Conservation (phyloP, 2,113 vertebrate genomes). For the Corythaixoides concolor region DNA sequence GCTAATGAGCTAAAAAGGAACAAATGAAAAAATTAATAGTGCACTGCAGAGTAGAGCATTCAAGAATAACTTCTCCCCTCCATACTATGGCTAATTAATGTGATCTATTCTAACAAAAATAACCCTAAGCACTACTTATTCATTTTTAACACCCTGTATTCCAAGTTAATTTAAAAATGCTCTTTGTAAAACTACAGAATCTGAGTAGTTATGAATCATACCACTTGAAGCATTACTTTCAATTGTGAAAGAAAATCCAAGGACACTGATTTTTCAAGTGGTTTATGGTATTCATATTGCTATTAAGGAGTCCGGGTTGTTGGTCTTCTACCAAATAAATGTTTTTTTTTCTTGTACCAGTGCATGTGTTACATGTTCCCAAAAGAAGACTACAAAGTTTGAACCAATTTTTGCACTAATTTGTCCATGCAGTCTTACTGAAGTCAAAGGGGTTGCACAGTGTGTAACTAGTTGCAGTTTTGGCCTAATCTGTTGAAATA, state of each 20-base stretch:
- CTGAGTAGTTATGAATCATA: constrained; percentile 43
- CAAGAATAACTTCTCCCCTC: constrained; percentile 5
- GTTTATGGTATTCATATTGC: not conserved
- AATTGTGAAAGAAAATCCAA: constrained; percentile 12
- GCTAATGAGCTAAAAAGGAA: constrained; percentile 53
- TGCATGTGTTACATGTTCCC: not conserved
- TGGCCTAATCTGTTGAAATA: not conserved
- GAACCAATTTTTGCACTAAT: not conserved
- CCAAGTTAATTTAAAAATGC: not conserved
- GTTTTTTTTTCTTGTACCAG: not conserved
- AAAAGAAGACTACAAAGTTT: not conserved
- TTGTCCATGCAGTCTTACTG: not conserved
- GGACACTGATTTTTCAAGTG: constrained; percentile 21
- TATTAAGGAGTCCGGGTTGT: not conserved
- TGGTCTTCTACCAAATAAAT: not conserved
- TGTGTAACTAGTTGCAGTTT: not conserved
- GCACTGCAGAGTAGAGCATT: not conserved
- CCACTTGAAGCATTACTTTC: not conserved
- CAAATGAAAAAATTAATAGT: constrained; percentile 21
- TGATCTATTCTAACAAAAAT: constrained; percentile 38
- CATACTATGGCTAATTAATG: constrained; percentile 34
- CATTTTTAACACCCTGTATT: constrained; percentile 20
- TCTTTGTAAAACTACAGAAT: constrained; percentile 17
- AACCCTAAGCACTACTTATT: constrained; percentile 23
- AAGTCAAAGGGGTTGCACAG: not conserved